Conservation (phyloP, 2,113 vertebrate species). For the Sander vitreus region DNA sequence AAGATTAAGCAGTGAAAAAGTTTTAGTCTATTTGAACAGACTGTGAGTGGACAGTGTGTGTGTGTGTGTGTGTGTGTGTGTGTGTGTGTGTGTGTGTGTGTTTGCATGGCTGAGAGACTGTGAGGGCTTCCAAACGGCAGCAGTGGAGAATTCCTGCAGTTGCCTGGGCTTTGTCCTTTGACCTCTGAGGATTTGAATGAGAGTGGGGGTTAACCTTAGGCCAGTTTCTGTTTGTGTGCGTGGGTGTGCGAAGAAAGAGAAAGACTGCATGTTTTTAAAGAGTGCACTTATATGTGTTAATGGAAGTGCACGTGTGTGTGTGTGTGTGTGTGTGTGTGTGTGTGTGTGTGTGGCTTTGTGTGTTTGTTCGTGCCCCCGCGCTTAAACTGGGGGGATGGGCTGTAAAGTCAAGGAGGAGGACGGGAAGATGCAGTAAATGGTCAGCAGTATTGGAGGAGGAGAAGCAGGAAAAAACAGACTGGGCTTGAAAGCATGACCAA, state of each 20-base stretch:
- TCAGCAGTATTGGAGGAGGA: constrained; percentile 49
- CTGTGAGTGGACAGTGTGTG: constrained; percentile 16
- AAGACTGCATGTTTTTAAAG: constrained; percentile 59
- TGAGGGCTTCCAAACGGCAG: constrained; percentile 60
- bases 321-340: not conserved
- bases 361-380: constrained; percentile 54
- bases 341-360: constrained; percentile 29
- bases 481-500: constrained; percentile 16
- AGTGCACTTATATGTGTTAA: constrained; percentile 55
- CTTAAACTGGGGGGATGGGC: constrained; percentile 64
- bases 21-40: not conserved
- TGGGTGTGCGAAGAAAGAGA: constrained; percentile 51
- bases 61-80: constrained; percentile 7
- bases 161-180: constrained; percentile 78
- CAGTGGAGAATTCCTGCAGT: constrained; percentile 75
- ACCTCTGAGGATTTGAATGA: constrained; percentile 66
- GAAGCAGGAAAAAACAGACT: constrained; percentile 50
- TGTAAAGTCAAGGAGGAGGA: constrained; percentile 51
- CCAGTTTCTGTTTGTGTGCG: constrained; percentile 65
- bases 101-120: constrained; percentile 26
- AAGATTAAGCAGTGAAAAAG: constrained; percentile 1
- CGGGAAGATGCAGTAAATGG: constrained; percentile 55
- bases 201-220: constrained; percentile 78
- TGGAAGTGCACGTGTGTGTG: constrained; percentile 28
- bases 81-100: constrained; percentile 10